Conservation (phyloP, 92 coral and sea anemone species). For the Umimayanthus kanabou region DNA sequence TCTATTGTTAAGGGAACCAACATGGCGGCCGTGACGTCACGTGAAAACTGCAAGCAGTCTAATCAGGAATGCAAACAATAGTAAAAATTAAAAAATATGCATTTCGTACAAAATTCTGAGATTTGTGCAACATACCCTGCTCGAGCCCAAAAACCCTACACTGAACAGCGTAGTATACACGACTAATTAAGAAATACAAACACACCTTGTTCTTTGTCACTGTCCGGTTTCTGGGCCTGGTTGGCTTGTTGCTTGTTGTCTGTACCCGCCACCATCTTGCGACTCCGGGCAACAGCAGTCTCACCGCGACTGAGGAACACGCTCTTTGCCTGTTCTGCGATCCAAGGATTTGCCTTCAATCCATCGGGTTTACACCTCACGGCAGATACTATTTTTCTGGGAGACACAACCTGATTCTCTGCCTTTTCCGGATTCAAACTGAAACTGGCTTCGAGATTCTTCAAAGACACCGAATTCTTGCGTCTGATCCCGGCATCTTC, state of each 20-base stretch:
- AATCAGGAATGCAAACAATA: too few relatives aligned
- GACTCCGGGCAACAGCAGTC: conserved; percentile 64
- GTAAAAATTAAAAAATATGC: too few relatives aligned
- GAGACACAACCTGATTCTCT: conserved; percentile 10
- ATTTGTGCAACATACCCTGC: neutral
- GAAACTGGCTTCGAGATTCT: conserved; percentile 2
- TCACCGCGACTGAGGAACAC: conserved; percentile 85
- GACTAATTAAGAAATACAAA: neutral
- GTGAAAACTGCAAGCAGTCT: too few relatives aligned
- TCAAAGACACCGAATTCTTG: conserved; percentile 49
- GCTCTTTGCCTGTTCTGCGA: conserved; percentile 89
- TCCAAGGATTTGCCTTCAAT: conserved; percentile 88
- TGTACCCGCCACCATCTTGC: conserved; percentile 36
- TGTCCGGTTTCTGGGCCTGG: conserved; percentile 3
- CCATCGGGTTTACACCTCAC: conserved; percentile 62
- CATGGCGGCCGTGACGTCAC: too few relatives aligned
- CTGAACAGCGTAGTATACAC: neutral
- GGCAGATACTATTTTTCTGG: conserved; percentile 39
- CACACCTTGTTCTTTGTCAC: conserved; percentile 34
- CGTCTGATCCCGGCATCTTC: conserved; percentile 46
- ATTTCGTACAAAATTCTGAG: too few relatives aligned
- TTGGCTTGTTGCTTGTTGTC: neutral
- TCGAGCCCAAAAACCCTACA: neutral
- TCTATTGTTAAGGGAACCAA: too few relatives aligned
- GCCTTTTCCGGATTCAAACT: conserved; percentile 6